Evolutionary conservation across 1,140 invertebrate species (phyloP).

Genomic region (Drosophila pruinosa): DNA sequence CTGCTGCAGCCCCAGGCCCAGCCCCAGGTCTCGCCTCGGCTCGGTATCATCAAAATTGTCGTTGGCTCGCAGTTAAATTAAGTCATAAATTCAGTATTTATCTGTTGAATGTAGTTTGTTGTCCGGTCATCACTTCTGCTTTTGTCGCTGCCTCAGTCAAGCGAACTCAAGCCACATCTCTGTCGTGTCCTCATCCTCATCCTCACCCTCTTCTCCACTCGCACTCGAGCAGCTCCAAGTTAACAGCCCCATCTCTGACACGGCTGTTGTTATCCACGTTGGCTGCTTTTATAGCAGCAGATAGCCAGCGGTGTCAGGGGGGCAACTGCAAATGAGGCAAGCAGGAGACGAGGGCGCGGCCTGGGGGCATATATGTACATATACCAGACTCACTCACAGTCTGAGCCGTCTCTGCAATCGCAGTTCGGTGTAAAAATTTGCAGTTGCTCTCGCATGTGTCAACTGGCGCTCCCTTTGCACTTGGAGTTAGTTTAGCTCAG

Average conservation of each 20-base stretch:
- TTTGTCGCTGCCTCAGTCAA: slow-evolving; percentile 58
- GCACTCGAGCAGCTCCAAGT: background rate
- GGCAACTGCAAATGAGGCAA: background rate
- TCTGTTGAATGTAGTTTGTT: slow-evolving; percentile 82
- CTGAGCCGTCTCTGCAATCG: background rate
- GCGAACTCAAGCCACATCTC: background rate
- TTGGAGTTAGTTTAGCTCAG: slow-evolving; percentile 42
- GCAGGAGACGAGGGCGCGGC: slow-evolving; percentile 7
- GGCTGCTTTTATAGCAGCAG: slow-evolving; percentile 75
- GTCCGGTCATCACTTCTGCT: slow-evolving; percentile 82
- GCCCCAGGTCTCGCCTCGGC: background rate
- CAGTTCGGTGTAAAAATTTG: slow-evolving; percentile 6
- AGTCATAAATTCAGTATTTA: slow-evolving; percentile 83
- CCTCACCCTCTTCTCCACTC: background rate
- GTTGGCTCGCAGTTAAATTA: slow-evolving; percentile 82
- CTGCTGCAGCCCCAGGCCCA: background rate
- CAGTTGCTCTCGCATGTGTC: slow-evolving; percentile 57
- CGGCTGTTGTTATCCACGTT: slow-evolving; percentile 62
- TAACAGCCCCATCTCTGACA: slow-evolving; percentile 3
- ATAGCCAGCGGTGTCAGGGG: slow-evolving; percentile 30
- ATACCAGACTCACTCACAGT: background rate
- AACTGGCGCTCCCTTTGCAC: slow-evolving; percentile 42
- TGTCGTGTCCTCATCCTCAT: background rate
- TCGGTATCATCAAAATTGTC: slow-evolving; percentile 76
- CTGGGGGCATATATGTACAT: background rate